Base-by-base conservation (phyloP, 2,797 vertebrate species). In the Trichosurus vulpecula region DNA sequence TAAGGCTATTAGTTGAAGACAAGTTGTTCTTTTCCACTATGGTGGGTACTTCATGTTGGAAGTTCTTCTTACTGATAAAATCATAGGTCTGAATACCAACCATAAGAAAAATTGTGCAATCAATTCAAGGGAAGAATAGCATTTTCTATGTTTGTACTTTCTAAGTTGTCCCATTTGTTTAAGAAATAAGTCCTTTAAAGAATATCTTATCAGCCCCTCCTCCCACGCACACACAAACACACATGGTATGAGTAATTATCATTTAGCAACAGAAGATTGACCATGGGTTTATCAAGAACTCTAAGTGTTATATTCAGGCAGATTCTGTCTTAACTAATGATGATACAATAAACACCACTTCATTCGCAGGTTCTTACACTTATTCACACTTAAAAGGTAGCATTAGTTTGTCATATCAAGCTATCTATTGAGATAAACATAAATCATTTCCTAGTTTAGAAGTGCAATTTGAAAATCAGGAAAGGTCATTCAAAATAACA, bases 351-450 rank as follows among this genome's bases (percentile, higher is more conserved):
- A 90, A 57, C 29, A 56, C 66, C 54, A 27, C 94, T 90, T 94
- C 35, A 35, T 94, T 93, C 94, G 27, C 93, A 92, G 56, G 87
- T 94, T 90, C 6, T 4, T 47, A 4, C 30, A 52, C 94, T 91
- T 35, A 54, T 61, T 97, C 56, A 0, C 92, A 57, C 81, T 1
- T 29, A 1, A 22, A 2, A 0, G 25, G 19, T 14, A 19, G 22
- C 19, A 0, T 8, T 89, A 4, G 30, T 91, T 51, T 57, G n/a
- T 74, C 52, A 2, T 1, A 0, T 10, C 0, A 54, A 74, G 54
- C 87, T 52, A 0, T 61, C 90, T 66, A 47, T 94, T 25, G 9
- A 11, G 0, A 3, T 41, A 74, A 6, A 29, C 74, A 87, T 27
- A 87, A 47, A 87, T 47, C 74, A 35, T 12, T 74, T 52, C 55